A percentile compares a stretch with the other conserved stretches of the same genome.
phyloP scores from a whole-genome alignment of 2,888 invertebrate species.

The Julus scandinavius region DNA sequence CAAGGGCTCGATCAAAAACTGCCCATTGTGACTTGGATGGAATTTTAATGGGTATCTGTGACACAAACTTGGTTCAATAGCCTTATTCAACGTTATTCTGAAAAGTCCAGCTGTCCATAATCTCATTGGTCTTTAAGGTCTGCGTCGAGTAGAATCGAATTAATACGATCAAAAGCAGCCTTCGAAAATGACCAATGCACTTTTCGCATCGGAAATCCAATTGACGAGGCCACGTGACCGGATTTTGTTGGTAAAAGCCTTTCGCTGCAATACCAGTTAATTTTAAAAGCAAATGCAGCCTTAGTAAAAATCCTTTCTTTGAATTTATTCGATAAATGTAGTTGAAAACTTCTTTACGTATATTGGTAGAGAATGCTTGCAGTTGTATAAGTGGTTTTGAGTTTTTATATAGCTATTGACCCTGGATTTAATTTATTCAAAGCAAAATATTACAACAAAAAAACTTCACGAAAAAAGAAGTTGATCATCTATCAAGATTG shows the following conservation, averaged over 20 bases:
- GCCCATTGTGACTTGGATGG: neutral
- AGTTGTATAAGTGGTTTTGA: too few relatives aligned
- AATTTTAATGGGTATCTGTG: neutral
- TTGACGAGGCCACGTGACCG: neutral
- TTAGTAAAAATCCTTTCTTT: too few relatives aligned
- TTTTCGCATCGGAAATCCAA: neutral
- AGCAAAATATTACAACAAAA: neutral
- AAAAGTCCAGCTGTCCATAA: neutral
- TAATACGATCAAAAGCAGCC: neutral
- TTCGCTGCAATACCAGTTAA: too few relatives aligned
- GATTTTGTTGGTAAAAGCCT: neutral
- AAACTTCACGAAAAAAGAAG: neutral
- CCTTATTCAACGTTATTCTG: neutral
- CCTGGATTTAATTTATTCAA: slow-evolving; percentile 18
- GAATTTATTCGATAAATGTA: too few relatives aligned
- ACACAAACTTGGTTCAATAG: neutral
- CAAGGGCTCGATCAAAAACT: neutral
- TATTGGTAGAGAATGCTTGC: neutral
- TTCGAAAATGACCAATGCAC: neutral
- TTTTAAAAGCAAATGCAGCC: too few relatives aligned
- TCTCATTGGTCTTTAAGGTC: neutral
- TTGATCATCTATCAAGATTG: neutral
- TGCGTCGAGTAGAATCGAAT: neutral
- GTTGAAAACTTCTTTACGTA: neutral
- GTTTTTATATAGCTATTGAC: neutral